Evolutionary conservation across 2,888 invertebrate genomes (phyloP).

Genomic region (Microctonus aethiopoides): DNA sequence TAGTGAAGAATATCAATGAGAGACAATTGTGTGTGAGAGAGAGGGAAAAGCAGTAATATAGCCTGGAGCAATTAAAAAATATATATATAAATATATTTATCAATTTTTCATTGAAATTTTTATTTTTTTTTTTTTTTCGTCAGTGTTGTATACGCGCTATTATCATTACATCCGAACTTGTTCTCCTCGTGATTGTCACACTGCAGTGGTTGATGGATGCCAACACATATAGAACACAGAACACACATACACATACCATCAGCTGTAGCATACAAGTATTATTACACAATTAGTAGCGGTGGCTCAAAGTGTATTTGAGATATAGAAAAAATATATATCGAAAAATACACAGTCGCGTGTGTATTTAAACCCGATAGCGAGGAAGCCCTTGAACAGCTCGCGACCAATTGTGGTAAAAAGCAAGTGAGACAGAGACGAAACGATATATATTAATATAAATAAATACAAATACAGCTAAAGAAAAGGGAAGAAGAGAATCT

Average conservation of each 20-base stretch:
- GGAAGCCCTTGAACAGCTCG: slow-evolving; percentile 12
- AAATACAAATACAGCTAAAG: not conserved
- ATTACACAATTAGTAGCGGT: no score
- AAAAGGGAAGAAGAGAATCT: slow-evolving; percentile 1
- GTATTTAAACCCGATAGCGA: not conserved
- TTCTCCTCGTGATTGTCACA: not conserved
- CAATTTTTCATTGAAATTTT: not conserved
- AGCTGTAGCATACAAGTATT: no score
- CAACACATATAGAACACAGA: no score
- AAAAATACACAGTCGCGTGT: not conserved
- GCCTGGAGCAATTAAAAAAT: not conserved
- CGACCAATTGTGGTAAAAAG: slow-evolving; percentile 11
- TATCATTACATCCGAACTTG: not conserved
- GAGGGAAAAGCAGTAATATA: not conserved
- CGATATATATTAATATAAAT: not conserved
- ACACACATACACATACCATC: no score
- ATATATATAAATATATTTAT: no score
- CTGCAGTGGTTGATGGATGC: no score
- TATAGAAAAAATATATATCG: no score
- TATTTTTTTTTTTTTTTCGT: no score
- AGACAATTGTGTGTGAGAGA: not conserved
- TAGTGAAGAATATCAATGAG: no score
- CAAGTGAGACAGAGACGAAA: not conserved
- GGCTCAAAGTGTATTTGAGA: slow-evolving; percentile 33
- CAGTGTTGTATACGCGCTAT: no score